Conservation (phyloP, 2,888 invertebrate species). For the Pollenia angustigena region DNA sequence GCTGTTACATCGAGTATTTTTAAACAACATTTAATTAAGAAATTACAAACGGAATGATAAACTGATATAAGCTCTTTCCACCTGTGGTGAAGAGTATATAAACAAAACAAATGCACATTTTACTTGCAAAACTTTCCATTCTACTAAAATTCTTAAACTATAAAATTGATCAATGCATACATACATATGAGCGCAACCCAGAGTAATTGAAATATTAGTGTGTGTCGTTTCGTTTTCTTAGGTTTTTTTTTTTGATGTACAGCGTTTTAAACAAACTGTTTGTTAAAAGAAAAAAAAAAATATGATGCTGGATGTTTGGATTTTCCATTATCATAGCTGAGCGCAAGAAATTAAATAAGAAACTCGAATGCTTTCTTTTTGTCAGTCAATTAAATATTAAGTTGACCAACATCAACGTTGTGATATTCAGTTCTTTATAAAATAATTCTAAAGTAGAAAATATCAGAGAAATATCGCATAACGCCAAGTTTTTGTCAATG, state of each 20-base stretch:
- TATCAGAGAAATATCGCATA: constrained; percentile 22
- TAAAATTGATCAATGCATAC: constrained; percentile 20
- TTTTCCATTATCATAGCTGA: constrained; percentile 53
- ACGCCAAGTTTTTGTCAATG: background rate
- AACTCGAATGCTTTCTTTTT: background rate
- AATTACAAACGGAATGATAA: background rate
- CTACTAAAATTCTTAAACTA: constrained; percentile 8
- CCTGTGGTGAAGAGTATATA: background rate
- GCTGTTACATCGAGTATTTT: too few relatives aligned
- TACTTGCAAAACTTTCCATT: constrained; percentile 55
- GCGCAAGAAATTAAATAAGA: background rate
- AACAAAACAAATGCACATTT: constrained; percentile 16
- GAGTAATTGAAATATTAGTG: constrained; percentile 38
- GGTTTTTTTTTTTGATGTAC: constrained; percentile 2
- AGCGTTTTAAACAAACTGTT: constrained; percentile 37
- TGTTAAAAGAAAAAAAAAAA: constrained; percentile 20
- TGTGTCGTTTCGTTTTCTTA: background rate
- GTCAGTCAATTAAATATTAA: constrained; percentile 37
- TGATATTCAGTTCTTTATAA: constrained; percentile 17
- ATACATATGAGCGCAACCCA: background rate
- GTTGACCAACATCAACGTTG: background rate
- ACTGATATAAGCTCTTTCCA: too few relatives aligned
- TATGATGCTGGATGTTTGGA: constrained; percentile 6
- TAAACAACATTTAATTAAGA: background rate
- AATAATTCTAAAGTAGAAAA: constrained; percentile 14